A percentile compares a stretch with the other conserved stretches of the same genome.
These are phyloP conservation scores for Urocolius indicus DNA, from an alignment of 2,113 vertebrate genomes.

Conservation along the genomic window DNA sequence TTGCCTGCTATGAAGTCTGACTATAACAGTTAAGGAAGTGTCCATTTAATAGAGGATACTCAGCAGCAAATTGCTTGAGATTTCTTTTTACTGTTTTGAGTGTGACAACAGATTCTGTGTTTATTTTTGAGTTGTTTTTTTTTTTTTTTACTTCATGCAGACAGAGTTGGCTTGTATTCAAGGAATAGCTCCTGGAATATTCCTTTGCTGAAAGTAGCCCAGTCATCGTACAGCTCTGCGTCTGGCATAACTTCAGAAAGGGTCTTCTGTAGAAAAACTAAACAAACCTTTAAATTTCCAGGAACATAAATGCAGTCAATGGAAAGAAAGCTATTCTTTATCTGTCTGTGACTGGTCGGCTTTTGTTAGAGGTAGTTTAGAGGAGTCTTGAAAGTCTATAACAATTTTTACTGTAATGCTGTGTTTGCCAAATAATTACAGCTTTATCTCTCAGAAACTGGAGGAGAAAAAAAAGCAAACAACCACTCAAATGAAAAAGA, in stretches of 20 bases:
- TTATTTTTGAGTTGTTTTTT: not conserved
- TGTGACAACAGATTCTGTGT: not conserved
- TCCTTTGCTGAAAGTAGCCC: not conserved
- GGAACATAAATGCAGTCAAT: not conserved
- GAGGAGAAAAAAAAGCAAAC: not conserved
- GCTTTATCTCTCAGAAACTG: not conserved
- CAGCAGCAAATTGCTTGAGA: not conserved
- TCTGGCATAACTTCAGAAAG: not conserved
- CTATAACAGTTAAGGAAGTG: not conserved
- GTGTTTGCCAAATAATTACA: not conserved
- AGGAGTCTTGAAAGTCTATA: not conserved
- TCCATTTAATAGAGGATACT: not conserved
- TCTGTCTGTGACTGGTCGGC: not conserved
- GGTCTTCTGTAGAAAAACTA: not conserved
- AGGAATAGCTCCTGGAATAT: not conserved
- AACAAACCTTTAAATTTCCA: not conserved
- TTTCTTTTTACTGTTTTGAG: not conserved
- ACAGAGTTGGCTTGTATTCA: not conserved
- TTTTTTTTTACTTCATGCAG: not conserved
- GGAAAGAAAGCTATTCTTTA: not conserved
- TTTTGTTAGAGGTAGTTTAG: not conserved
- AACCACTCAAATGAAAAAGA: not conserved
- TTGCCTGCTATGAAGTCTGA: not conserved
- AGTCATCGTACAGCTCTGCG: not conserved
- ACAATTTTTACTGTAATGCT: not conserved